These are phyloP conservation scores for Sinotaia quadrata DNA, from an alignment of 2,888 invertebrate genomes.

Conservation along the genomic window DNA sequence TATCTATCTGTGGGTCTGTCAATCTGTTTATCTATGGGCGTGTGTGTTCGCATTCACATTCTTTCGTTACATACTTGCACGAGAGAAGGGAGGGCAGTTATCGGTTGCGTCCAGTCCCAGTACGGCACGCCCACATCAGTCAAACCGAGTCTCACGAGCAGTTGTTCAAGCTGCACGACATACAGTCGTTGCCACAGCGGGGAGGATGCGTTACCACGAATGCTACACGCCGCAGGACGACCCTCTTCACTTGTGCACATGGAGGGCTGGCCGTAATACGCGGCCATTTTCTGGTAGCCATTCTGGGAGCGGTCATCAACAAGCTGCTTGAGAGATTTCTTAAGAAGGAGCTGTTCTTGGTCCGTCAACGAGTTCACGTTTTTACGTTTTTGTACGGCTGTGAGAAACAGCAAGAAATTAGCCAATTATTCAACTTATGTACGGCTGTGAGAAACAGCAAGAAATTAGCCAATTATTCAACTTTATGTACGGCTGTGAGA, in stretches of 20 bases:
- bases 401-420: no score
- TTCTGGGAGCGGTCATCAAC: slow-evolving; percentile 16
- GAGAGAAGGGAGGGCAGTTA: slow-evolving; percentile 24
- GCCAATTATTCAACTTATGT: no score
- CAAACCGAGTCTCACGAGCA: not conserved
- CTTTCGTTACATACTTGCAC: slow-evolving; percentile 29
- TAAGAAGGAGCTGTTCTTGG: slow-evolving; percentile 8
- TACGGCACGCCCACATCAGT: slow-evolving; percentile 31
- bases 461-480: no score
- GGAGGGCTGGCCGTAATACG: slow-evolving; percentile 31
- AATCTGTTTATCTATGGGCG: no score
- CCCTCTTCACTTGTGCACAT: slow-evolving; percentile 19
- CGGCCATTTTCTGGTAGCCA: slow-evolving; percentile 25
- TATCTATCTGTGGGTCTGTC: no score
- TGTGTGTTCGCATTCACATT: no score
- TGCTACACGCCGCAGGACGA: slow-evolving; percentile 32
- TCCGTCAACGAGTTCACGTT: slow-evolving; percentile 1
- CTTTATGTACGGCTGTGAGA: no score
- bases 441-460: no score
- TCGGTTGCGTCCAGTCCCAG: slow-evolving; percentile 37
- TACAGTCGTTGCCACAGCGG: slow-evolving; percentile 42
- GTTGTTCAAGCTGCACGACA: slow-evolving; percentile 36
- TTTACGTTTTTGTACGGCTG: slow-evolving; percentile 10
- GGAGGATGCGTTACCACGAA: slow-evolving; percentile 40
- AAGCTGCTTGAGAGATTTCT: slow-evolving; percentile 19